These are phyloP conservation scores for Caenorhabditis brenneri DNA, from an alignment of 1,140 invertebrate species.

Conservation along the genomic window DNA sequence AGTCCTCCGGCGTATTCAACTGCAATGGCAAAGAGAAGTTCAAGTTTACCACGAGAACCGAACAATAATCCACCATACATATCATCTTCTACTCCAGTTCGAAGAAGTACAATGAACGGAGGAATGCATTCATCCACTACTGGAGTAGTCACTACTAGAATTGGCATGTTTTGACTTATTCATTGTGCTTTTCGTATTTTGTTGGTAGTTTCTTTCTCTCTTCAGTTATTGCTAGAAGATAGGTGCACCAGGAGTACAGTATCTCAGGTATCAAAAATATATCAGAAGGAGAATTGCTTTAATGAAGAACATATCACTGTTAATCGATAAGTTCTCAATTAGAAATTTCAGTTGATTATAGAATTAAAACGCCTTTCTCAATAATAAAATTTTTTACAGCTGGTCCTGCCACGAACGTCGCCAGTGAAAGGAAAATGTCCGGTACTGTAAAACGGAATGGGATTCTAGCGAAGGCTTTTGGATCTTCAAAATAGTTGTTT, in stretches of 20 bases:
- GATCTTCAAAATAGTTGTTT: slow-evolving; percentile 6
- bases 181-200: not conserved
- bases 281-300: too few species aligned
- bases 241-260: not conserved
- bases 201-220: too few species aligned
- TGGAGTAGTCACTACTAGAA: not conserved
- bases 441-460: slow-evolving; percentile 18
- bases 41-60: slow-evolving; percentile 8
- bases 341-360: too few species aligned
- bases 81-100: not conserved
- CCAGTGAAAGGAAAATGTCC: slow-evolving; percentile 14
- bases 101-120: slow-evolving; percentile 35
- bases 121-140: slow-evolving; percentile 20
- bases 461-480: slow-evolving; percentile 1
- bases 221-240: not conserved
- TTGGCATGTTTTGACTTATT: slow-evolving; percentile 9
- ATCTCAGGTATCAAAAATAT: too few species aligned
- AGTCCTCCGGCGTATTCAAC: slow-evolving; percentile 10
- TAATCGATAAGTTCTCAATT: too few species aligned
- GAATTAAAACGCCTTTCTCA: too few species aligned
- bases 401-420: not conserved
- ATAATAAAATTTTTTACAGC: slow-evolving; percentile 20
- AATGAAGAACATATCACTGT: too few species aligned
- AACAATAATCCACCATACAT: not conserved
- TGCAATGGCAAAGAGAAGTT: slow-evolving; percentile 33